Conservation (phyloP, 1,140 invertebrate species). For the Formica exsecta region DNA sequence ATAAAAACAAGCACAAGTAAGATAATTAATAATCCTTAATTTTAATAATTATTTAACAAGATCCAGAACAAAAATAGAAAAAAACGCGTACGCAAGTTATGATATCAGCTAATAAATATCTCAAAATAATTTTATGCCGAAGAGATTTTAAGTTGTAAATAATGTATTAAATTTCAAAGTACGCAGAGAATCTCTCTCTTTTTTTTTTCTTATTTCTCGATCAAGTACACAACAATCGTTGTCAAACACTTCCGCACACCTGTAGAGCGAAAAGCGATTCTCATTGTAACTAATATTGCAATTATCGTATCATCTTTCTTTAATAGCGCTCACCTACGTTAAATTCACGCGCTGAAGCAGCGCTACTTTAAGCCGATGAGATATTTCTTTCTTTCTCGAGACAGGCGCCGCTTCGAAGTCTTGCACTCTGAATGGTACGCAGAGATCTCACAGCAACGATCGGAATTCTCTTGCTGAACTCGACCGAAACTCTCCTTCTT, state of each 20-base stretch:
- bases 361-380: not conserved
- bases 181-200: not conserved
- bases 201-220: not conserved
- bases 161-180: conserved; percentile 7
- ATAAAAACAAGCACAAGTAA: not conserved
- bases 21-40: not conserved
- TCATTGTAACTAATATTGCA: not conserved
- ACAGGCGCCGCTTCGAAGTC: conserved; percentile 11
- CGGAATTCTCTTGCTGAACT: conserved; percentile 12
- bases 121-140: not conserved
- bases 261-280: not conserved
- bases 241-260: conserved; percentile 28
- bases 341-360: not conserved
- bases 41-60: not conserved
- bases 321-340: not conserved
- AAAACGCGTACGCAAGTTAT: not conserved
- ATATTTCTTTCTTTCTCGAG: conserved; percentile 24
- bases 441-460: conserved; percentile 22
- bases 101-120: not conserved
- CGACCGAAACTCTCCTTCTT: not conserved
- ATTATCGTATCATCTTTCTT: not conserved
- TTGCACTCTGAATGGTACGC: not conserved
- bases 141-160: not conserved
- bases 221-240: not conserved
- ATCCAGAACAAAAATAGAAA: not conserved